Conservation (phyloP, 2,888 invertebrate species). For the Brenthis daphne region DNA sequence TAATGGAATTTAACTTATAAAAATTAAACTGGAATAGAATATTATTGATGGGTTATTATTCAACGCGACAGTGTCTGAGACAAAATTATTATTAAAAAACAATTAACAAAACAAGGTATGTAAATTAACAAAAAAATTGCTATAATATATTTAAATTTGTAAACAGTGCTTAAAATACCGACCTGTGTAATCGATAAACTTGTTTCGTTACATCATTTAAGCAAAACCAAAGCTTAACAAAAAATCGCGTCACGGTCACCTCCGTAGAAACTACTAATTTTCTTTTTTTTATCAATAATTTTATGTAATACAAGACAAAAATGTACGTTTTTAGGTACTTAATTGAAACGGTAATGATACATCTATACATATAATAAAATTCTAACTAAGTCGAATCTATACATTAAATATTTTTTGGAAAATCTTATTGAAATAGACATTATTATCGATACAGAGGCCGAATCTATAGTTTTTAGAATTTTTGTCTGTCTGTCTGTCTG, state of each 20-base stretch:
- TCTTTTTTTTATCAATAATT: slow-evolving; percentile 25
- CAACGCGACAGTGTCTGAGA: too few species aligned
- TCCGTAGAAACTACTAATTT: slow-evolving; percentile 22
- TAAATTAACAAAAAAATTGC: background rate
- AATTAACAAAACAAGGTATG: background rate
- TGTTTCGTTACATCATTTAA: slow-evolving; percentile 35
- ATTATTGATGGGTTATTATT: too few species aligned
- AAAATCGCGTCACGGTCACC: slow-evolving; percentile 30
- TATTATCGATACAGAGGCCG: too few species aligned
- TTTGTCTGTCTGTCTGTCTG: too few species aligned
- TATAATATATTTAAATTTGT: slow-evolving; percentile 13
- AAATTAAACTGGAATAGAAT: too few species aligned
- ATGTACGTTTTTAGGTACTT: slow-evolving; percentile 3
- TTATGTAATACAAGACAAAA: slow-evolving; percentile 15
- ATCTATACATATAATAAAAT: too few species aligned
- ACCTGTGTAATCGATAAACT: slow-evolving; percentile 29
- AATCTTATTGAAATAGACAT: too few species aligned
- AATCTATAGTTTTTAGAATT: too few species aligned
- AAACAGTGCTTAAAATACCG: slow-evolving; percentile 18
- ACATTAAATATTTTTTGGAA: too few species aligned
- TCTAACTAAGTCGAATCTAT: too few species aligned
- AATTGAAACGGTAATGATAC: background rate
- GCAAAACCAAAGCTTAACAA: slow-evolving; percentile 30
- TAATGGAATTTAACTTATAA: background rate
- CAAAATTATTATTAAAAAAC: background rate